phyloP scores from a whole-genome alignment of 2,113 vertebrate species.

The Tor tambroides region DNA sequence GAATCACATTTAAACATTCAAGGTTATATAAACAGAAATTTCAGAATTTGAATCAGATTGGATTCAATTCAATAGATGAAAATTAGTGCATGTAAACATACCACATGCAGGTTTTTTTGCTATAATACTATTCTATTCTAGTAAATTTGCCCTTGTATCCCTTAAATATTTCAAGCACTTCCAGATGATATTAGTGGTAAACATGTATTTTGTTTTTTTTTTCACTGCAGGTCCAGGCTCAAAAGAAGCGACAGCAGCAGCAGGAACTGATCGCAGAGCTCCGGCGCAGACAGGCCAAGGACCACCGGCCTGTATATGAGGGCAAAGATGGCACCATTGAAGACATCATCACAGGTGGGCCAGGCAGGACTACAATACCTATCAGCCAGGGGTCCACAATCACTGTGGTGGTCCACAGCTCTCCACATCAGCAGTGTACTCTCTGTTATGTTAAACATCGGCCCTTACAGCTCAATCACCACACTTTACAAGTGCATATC shows the following conservation, averaged over 20 bases:
- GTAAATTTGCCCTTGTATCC: neutral
- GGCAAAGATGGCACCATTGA: conserved; percentile 97
- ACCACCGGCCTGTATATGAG: conserved; percentile 94
- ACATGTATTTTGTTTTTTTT: neutral
- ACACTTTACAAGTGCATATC: conserved; percentile 18
- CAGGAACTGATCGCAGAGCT: conserved; percentile 93
- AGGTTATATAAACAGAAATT: too few species aligned
- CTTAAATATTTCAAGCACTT: neutral
- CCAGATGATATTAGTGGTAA: neutral
- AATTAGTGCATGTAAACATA: too few species aligned
- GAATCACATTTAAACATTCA: too few species aligned
- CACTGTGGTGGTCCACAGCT: conserved; percentile 75
- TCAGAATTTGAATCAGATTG: too few species aligned
- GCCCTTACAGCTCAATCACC: conserved; percentile 50
- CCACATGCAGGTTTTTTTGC: too few species aligned
- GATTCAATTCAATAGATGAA: too few species aligned
- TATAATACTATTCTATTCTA: neutral
- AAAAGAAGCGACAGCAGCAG: conserved; percentile 90
- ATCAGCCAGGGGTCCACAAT: conserved; percentile 57
- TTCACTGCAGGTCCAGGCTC: conserved; percentile 74
- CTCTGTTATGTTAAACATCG: conserved; percentile 74
- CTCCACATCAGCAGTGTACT: conserved; percentile 71
- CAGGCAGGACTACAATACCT: conserved; percentile 43
- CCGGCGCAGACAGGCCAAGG: conserved; percentile 90
- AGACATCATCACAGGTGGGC: conserved; percentile 96